Evolutionary conservation across 92 coral and sea anemone species (phyloP), one percentile per base, ranked within the genome.

Genomic region (Palythoa grandis): DNA sequence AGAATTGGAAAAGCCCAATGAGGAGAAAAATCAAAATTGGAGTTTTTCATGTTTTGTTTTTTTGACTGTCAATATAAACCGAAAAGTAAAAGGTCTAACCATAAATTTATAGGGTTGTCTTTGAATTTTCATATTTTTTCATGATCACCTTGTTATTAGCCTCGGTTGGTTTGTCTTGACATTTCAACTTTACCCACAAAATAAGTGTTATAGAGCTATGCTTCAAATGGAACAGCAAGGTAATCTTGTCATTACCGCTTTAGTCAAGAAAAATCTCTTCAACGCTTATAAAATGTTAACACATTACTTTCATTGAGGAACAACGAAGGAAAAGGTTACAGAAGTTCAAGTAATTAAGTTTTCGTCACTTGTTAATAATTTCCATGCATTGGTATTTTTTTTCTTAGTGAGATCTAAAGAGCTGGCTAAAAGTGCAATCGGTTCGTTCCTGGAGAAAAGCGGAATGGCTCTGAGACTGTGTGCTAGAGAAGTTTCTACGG

Each of bases 281-380:
- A 76, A 52, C 47, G 17, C 72, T 13, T 11, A 47, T 40, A 78
- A 65, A 75, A 78, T 50, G 52, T 47, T 65, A 76, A 76, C 85
- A 65, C 54, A 50, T 40, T 22, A 48, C 85, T 15, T 47, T 13
- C 17, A 11, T 80, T 23, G 61, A 40, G n/a, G 40, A 63, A 20
- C 37, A 20, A 52, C 17, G 61, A 79, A n/a, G 54, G 24, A 47
- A 67, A 66, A 66, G 72, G 60, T 50, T 80, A 80, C 56, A 35
- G 43, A 48, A n/a, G 74, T 66, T 80, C 63, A 48, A 48, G 61
- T 80, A 67, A 80, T 76, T 66, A 67, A n/a, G 61, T 68, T 80
- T 80, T 80, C 85, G 63, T 80, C 85, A 80, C 85, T 66, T 80
- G 47, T 66, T 80, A 80, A 80, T 80, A 67, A 65, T 52, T 67